Evolutionary conservation across 2,888 invertebrate genomes (phyloP), one percentile per base, ranked within the genome.

Genomic region (Lochmaea crataegi): DNA sequence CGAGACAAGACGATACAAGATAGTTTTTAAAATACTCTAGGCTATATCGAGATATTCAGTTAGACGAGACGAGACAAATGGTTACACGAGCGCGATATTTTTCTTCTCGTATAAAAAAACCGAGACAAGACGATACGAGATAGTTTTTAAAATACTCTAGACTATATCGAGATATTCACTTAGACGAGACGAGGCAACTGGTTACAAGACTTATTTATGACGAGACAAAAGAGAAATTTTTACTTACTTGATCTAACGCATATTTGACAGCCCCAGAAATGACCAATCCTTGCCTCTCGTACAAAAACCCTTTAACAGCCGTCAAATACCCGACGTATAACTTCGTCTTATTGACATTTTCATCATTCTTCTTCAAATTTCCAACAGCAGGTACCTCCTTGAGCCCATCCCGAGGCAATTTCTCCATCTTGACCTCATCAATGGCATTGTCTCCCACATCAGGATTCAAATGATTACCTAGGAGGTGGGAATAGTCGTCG

Each of bases 181-280:
- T 26, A 4, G 0, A 26, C 26, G 26, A 26, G 26, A 0, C 26
- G 4, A 26, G 26, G n/a, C 2, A 22, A 22, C 22, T 32, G 32
- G 32, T 32, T 6, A 32, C 32, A 32, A 32, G 6, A 26, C 26
- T 26, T 26, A 26, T 26, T 26, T 26, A 4, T 26, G 26, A 26
- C 26, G 26, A 26, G 26, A 32, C 6, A 6, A 32, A 32, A 32
- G 32, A 9, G n/a, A 32, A 9, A 61, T 18, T 42, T 14, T 45
- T 64, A 57, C 66, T 69, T 70, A 96, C 95, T 90, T 94, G 91
- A 80, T 96, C 92, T 72, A 97, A 90, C 68, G 97, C 97, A 90
- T 94, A 92, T 61, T 95, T 91, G 79, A 98, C 90, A 68, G 97
- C 98, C 72, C 98, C 98, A 68, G 96, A 96, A 83, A 96, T 94